Evolutionary conservation across 2,797 vertebrate genomes (phyloP).

Genomic region (Monodelphis domestica): DNA sequence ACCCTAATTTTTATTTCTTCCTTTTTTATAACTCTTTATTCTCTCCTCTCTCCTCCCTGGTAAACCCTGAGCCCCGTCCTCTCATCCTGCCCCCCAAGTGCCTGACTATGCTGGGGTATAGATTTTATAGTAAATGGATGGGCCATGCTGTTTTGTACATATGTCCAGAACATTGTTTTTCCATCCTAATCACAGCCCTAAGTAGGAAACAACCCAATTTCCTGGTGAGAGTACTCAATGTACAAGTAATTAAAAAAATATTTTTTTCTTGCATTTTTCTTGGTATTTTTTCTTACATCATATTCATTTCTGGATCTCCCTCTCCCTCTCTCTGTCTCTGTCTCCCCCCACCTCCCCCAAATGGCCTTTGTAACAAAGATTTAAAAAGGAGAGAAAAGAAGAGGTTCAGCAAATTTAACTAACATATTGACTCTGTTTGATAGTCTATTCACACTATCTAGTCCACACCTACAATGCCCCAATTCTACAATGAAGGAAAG

Average conservation of each 20-base stretch:
- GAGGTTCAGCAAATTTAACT: neutral
- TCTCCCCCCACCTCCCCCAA: too few relatives aligned
- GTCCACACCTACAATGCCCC: neutral
- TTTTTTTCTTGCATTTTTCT: slow-evolving; percentile 2
- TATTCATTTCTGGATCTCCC: neutral
- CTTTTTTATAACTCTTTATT: neutral
- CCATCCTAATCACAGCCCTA: neutral
- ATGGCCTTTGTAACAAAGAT: neutral
- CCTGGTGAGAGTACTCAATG: neutral
- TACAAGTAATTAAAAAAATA: neutral
- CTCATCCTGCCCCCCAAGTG: neutral
- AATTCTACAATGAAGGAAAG: neutral
- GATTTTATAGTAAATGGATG: neutral
- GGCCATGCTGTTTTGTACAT: neutral
- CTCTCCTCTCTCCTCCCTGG: neutral
- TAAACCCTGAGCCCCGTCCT: neutral
- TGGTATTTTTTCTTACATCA: neutral
- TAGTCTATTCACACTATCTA: neutral
- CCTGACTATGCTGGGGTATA: neutral
- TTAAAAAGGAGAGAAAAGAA: neutral
- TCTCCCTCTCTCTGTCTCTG: neutral
- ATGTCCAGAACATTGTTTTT: neutral
- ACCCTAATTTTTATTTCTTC: neutral
- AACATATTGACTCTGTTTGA: neutral
- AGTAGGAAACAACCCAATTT: neutral